A percentile compares a stretch with the other conserved stretches of the same genome.
phyloP scores from a whole-genome alignment of 2,797 vertebrate species.

The Serranus cabrilla region DNA sequence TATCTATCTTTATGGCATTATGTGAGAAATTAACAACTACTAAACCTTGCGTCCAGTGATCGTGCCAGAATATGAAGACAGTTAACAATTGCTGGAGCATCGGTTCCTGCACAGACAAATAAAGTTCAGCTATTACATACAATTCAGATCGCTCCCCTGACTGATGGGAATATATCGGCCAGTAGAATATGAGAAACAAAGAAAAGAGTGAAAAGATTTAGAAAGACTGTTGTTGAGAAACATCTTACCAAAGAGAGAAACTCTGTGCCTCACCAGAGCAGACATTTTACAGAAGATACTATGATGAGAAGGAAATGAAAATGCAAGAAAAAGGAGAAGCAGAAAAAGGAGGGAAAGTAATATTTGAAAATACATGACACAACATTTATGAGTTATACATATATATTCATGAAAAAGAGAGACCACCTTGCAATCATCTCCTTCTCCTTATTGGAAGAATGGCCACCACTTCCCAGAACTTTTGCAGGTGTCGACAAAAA shows the following conservation, averaged over 20 bases:
- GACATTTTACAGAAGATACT: conserved; percentile 98
- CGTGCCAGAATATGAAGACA: conserved; percentile 96
- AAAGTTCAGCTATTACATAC: neutral
- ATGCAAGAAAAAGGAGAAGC: conserved; percentile 24
- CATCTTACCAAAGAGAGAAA: conserved; percentile 95
- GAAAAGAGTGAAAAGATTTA: conserved; percentile 29
- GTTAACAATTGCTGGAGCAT: conserved; percentile 93
- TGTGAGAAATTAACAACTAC: neutral
- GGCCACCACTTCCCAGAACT: conserved; percentile 93
- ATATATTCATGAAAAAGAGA: neutral
- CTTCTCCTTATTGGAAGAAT: conserved; percentile 96
- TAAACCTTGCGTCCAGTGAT: conserved; percentile 94
- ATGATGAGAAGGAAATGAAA: conserved; percentile 50
- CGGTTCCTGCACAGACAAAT: conserved; percentile 87
- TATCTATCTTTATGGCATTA: neutral
- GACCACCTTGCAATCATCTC: conserved; percentile 96
- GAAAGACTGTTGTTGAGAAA: conserved; percentile 22
- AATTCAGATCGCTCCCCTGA: conserved; percentile 6
- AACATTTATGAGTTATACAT: neutral
- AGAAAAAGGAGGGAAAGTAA: neutral
- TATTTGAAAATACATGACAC: conserved; percentile 1
- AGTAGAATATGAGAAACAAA: conserved; percentile 9
- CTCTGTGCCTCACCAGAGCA: conserved; percentile 94
- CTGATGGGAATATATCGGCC: conserved; percentile 1
- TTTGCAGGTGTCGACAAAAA: conserved; percentile 96